These are phyloP conservation scores for Lacanobia oleracea DNA, from an alignment of 2,888 invertebrate genomes.

Conservation along the genomic window DNA sequence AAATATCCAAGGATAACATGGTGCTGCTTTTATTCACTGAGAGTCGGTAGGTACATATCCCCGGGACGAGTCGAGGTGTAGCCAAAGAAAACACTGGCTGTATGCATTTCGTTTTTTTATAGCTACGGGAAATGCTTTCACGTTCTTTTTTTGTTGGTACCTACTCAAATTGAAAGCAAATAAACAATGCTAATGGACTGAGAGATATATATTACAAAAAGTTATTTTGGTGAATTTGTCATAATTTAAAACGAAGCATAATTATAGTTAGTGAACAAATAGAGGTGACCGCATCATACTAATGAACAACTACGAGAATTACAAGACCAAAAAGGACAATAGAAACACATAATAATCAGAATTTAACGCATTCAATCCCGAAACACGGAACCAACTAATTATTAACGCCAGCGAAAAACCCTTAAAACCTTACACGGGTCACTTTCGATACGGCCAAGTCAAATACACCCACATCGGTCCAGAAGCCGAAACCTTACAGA, in stretches of 20 bases:
- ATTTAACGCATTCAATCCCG: not conserved
- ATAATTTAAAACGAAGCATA: too few species aligned
- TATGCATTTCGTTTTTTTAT: constrained; percentile 41
- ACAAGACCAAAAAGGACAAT: not conserved
- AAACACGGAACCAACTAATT: constrained; percentile 23
- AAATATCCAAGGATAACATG: constrained; percentile 69
- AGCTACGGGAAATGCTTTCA: not conserved
- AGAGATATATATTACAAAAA: not conserved
- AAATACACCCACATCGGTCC: constrained; percentile 61
- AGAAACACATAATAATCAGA: not conserved
- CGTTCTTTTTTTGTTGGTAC: constrained; percentile 6
- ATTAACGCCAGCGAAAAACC: constrained; percentile 36
- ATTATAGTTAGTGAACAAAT: too few species aligned
- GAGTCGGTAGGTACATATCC: constrained; percentile 48
- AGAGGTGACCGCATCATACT: too few species aligned
- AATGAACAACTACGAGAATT: too few species aligned
- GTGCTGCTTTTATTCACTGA: constrained; percentile 56
- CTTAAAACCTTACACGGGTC: constrained; percentile 34
- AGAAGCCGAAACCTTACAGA: constrained; percentile 71
- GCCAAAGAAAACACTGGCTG: constrained; percentile 44
- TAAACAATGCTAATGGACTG: constrained; percentile 8
- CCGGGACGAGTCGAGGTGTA: constrained; percentile 48
- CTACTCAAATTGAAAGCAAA: constrained; percentile 38
- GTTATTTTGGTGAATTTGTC: not conserved
- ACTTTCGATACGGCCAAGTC: constrained; percentile 61